Evolutionary conservation across 1,140 invertebrate species (phyloP), one percentile per base, ranked within the genome.

Genomic region (Drosophila aff.): DNA sequence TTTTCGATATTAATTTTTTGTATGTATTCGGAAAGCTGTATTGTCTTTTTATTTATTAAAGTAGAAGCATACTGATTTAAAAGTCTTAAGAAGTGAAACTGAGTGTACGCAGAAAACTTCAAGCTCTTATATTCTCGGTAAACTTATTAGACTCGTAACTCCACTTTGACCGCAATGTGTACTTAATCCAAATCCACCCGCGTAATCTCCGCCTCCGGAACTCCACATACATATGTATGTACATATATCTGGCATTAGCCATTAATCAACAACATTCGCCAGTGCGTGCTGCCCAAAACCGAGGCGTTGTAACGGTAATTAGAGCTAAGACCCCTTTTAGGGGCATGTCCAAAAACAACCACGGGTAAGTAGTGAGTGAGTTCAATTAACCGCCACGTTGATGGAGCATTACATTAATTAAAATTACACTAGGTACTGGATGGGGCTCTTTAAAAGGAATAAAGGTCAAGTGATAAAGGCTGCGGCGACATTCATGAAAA

Each of bases 331-430:
- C 61, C 84, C 50, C 65, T 59, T 62, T 64, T 49, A 26, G 50
- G 59, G 79, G 74, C 40, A 18, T 21, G 61, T 36, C 36, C 52
- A 66, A 60, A 63, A 49, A 52, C 49, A 44, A 21, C 64, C 53
- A 40, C 43, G 64, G 58, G 46, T 23, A 60, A 55, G 60, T 53
- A 50, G 50, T 43, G 55, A 62, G 77, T 53, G 64, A 79, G 66
- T 79, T 79, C 76, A 79, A 79, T 79, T 79, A 81, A 46, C 52
- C 52, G 62, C 64, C 60, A 79, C 71, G 71, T 60, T 79, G 59
- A 68, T 49, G 47, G 62, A 72, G 63, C 55, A 74, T 76, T 77
- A 79, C 76, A 67, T 87, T 89, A 84, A 89, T 87, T 87, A 84
- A 55, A 83, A 81, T 50, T 72, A 72, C 59, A 73, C 58, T 74